A percentile compares a stretch with the other conserved stretches of the same genome.
phyloP scores from a whole-genome alignment of 2,797 vertebrate genomes.

The Chaenodraco wilsoni region DNA sequence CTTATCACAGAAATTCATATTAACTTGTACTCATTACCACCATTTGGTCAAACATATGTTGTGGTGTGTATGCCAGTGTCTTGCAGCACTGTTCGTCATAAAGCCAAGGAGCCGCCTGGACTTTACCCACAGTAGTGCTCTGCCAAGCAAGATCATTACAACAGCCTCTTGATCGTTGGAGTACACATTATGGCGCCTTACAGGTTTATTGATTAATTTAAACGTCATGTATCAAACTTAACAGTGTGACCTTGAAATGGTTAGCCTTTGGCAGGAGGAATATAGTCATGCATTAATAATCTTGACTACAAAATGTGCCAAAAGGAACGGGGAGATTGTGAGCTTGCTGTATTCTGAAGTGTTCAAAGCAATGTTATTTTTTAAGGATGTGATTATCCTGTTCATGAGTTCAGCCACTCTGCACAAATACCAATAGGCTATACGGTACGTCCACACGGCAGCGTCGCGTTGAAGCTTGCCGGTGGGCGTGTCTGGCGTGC shows the following conservation, averaged over 20 bases:
- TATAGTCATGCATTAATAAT: neutral
- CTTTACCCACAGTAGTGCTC: constrained; percentile 21
- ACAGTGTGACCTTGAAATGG: neutral
- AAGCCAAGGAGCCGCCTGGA: constrained; percentile 20
- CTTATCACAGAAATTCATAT: constrained; percentile 20
- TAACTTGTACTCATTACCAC: constrained; percentile 6
- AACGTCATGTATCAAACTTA: neutral
- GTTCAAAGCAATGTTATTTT: neutral
- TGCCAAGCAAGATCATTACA: constrained; percentile 14
- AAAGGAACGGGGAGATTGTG: neutral
- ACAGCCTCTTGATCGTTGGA: constrained; percentile 7
- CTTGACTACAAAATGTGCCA: neutral
- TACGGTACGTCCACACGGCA: too few relatives aligned
- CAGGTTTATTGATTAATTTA: neutral
- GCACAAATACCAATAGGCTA: constrained; percentile 5
- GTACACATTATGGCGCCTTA: neutral
- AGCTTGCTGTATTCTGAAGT: neutral
- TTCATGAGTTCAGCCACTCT: constrained; percentile 1
- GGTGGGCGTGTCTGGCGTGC: too few relatives aligned
- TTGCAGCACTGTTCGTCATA: constrained; percentile 40
- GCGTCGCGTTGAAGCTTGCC: too few relatives aligned
- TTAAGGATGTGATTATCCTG: constrained; percentile 1
- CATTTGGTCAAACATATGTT: constrained; percentile 61
- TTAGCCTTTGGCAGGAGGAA: neutral
- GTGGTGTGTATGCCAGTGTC: constrained; percentile 36